phyloP scores from a whole-genome alignment of 2,888 invertebrate species.

The Synergus laeviventris region DNA sequence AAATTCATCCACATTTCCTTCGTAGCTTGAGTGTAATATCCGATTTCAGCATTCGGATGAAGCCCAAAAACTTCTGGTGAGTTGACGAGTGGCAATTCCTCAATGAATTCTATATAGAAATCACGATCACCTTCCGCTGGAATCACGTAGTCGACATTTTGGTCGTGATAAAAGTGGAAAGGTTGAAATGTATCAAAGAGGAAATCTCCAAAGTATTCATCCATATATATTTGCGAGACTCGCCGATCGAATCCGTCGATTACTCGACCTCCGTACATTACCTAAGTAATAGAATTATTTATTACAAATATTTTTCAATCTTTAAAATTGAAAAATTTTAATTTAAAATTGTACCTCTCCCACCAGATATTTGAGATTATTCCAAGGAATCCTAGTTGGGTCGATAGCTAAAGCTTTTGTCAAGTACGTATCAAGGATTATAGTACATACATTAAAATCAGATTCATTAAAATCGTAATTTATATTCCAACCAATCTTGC shows the following conservation, averaged over 20 bases:
- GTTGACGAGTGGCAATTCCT: slow-evolving; percentile 88
- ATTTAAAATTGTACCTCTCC: slow-evolving; percentile 82
- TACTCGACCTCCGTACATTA: slow-evolving; percentile 96
- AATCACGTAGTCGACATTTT: slow-evolving; percentile 86
- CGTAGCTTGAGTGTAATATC: slow-evolving; percentile 92
- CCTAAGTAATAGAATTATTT: slow-evolving; percentile 76
- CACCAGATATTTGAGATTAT: slow-evolving; percentile 92
- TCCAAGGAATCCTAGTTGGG: slow-evolving; percentile 88
- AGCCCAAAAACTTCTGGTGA: slow-evolving; percentile 94
- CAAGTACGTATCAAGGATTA: slow-evolving; percentile 90
- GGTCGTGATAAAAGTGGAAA: slow-evolving; percentile 91
- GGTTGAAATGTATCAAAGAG: slow-evolving; percentile 94
- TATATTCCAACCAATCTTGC: slow-evolving; percentile 97
- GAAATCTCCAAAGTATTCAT: slow-evolving; percentile 96
- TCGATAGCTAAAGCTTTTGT: slow-evolving; percentile 81
- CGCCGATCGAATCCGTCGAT: slow-evolving; percentile 94
- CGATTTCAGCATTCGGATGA: slow-evolving; percentile 97
- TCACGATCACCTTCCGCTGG: slow-evolving; percentile 83
- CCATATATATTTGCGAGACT: slow-evolving; percentile 91
- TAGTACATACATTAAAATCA: slow-evolving; percentile 92
- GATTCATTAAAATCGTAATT: slow-evolving; percentile 95
- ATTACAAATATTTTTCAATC: background rate
- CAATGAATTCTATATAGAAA: slow-evolving; percentile 85
- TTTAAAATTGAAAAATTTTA: background rate
- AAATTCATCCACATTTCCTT: slow-evolving; percentile 91